These are phyloP conservation scores for Apodemia zela DNA, from an alignment of 2,888 invertebrate species.

Conservation along the genomic window DNA sequence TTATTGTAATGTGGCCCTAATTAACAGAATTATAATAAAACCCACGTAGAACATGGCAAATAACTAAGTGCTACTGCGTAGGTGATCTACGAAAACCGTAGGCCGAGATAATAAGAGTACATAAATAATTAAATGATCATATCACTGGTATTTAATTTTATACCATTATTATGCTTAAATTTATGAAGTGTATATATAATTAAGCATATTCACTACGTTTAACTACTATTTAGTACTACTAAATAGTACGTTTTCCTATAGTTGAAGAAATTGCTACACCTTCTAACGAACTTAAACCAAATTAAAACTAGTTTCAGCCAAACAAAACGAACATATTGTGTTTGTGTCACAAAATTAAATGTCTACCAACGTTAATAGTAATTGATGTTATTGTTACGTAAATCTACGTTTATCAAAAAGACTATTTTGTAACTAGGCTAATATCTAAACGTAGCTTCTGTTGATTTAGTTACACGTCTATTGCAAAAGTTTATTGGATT, in stretches of 20 bases:
- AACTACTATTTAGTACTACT: background rate
- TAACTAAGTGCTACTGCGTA: constrained; percentile 3
- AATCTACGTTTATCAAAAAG: background rate
- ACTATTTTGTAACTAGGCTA: background rate
- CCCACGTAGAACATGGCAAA: background rate
- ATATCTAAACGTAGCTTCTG: constrained; percentile 2
- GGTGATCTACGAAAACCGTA: constrained; percentile 13
- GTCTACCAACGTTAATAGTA: too few relatives aligned
- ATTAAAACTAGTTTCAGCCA: too few relatives aligned
- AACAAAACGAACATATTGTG: too few relatives aligned
- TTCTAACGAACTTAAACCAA: too few relatives aligned
- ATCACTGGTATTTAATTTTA: background rate
- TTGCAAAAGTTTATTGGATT: constrained; percentile 17
- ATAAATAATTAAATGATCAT: background rate
- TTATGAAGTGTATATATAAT: too few relatives aligned
- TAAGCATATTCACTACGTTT: background rate
- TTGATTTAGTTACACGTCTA: constrained; percentile 13
- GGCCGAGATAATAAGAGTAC: background rate
- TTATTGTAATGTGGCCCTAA: background rate
- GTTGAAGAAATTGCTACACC: too few relatives aligned
- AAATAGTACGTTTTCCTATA: too few relatives aligned
- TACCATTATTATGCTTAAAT: too few relatives aligned
- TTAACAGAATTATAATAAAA: background rate
- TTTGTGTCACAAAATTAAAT: too few relatives aligned
- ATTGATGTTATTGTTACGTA: too few relatives aligned